Evolutionary conservation across 2,888 invertebrate genomes (phyloP).

Genomic region (Heliconius erato): DNA sequence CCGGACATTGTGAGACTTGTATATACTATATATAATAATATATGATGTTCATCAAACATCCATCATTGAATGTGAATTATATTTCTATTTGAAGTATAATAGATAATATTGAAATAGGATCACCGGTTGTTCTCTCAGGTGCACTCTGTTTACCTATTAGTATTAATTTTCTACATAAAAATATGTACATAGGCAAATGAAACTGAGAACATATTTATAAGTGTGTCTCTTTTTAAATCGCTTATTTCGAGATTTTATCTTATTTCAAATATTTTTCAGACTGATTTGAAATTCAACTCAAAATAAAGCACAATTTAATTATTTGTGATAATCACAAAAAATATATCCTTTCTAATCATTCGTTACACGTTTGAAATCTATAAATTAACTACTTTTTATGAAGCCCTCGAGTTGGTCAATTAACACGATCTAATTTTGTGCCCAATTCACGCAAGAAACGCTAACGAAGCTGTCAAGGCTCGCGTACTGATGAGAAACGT

Average conservation of each 20-base stretch:
- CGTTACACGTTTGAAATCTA: slow-evolving; percentile 44
- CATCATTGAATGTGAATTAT: background rate
- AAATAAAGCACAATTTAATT: too few species aligned
- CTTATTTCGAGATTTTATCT: background rate
- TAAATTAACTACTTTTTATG: slow-evolving; percentile 76
- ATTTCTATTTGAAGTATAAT: background rate
- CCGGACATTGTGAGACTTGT: slow-evolving; percentile 39
- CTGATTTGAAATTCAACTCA: too few species aligned
- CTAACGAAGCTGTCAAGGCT: slow-evolving; percentile 80
- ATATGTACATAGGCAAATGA: background rate
- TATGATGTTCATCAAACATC: background rate
- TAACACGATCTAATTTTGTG: slow-evolving; percentile 79
- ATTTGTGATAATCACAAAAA: background rate
- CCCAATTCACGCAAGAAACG: slow-evolving; percentile 72
- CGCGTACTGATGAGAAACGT: slow-evolving; percentile 41
- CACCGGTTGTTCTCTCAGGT: background rate
- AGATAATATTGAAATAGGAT: background rate
- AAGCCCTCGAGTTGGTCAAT: slow-evolving; percentile 74
- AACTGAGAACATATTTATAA: background rate
- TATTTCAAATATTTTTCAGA: background rate
- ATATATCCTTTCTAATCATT: background rate
- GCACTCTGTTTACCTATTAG: background rate
- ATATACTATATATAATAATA: slow-evolving; percentile 11
- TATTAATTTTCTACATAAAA: background rate
- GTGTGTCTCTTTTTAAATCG: background rate